Base-by-base conservation (phyloP, 2,797 vertebrate genomes). In the Xiphophorus birchmanni region DNA sequence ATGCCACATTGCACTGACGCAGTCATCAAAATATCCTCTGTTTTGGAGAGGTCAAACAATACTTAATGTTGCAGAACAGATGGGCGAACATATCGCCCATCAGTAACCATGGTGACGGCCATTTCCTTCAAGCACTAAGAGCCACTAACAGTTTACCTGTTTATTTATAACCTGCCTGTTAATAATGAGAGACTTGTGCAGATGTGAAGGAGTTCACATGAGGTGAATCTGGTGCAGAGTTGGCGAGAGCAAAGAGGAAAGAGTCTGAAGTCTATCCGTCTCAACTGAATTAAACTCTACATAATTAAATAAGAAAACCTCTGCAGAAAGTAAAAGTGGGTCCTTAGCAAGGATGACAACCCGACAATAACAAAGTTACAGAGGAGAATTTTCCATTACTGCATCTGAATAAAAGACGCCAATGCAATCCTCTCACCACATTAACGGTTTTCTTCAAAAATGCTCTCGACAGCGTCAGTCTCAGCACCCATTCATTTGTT, bases 61-160 rank as follows among this genome's bases (percentile, higher is more conserved):
- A 72, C 0, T 76, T 74, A 65, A 78, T 72, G 63, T 37, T 74
- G 71, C 69, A 56, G 23, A 65, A 75, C 23, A 74, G 75, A 74
- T 40, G 35, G 69, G 18, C 10, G 8, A 77, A 73, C 48, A 54
- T 21, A 44, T 58, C 40, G 3, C 74, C 78, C 71, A 88, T 88
- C 65, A 76, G 88, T 90, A 85, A 88, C 85, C 88, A 89, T 90
- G 80, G 88, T 21, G 63, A 91, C 11, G 21, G 56, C 63, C 44
- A 52, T 80, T 82, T 80, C 77, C 63, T 54, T 44, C 65, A 47
- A 65, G 75, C 65, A 50, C 79, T 83, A 65, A 80, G 79, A 75
- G 76, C 84, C 72, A 80, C 50, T 74, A 40, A 72, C 80, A 77
- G 80, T 86, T 88, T 73, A 90, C 80, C 80, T 86, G 82, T 79